phyloP scores from a whole-genome alignment of 2,888 invertebrate genomes.

The Lasioglossum oenotherae region DNA sequence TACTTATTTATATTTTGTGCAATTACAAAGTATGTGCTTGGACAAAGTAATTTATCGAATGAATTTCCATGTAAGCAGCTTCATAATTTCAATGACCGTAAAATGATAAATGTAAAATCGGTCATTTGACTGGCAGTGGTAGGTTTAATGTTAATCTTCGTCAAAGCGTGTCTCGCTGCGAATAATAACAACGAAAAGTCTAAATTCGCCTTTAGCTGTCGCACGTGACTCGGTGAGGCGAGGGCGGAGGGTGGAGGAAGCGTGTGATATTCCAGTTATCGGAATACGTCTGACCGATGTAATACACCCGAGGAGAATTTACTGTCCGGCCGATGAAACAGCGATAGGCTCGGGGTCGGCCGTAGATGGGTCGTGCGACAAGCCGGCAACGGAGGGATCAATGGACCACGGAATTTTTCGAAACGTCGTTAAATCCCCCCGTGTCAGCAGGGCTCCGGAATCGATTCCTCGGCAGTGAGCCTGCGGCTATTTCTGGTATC shows the following conservation, averaged over 20 bases:
- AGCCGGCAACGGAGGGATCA: slow-evolving; percentile 64
- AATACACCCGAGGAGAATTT: slow-evolving; percentile 64
- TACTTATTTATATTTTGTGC: no score
- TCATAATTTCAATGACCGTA: no score
- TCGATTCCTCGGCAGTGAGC: slow-evolving; percentile 48
- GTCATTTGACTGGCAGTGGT: no score
- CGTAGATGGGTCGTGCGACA: slow-evolving; percentile 72
- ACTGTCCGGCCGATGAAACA: slow-evolving; percentile 65
- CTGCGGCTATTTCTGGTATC: slow-evolving; percentile 48
- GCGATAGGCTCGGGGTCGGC: slow-evolving; percentile 59
- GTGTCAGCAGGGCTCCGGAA: slow-evolving; percentile 61
- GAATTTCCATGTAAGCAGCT: no score
- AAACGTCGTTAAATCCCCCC: slow-evolving; percentile 68
- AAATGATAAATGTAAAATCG: no score
- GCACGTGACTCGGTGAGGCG: background rate
- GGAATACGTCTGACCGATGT: slow-evolving; percentile 54
- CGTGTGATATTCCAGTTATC: slow-evolving; percentile 57
- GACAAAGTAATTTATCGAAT: no score
- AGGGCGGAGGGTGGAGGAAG: no score
- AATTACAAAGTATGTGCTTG: no score
- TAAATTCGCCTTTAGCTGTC: slow-evolving; percentile 5
- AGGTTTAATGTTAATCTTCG: no score
- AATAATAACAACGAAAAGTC: background rate
- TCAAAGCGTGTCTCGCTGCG: no score
- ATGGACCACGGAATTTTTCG: slow-evolving; percentile 69